Base-by-base conservation (phyloP, 2,888 invertebrate species). In the Cataglyphis livida region DNA sequence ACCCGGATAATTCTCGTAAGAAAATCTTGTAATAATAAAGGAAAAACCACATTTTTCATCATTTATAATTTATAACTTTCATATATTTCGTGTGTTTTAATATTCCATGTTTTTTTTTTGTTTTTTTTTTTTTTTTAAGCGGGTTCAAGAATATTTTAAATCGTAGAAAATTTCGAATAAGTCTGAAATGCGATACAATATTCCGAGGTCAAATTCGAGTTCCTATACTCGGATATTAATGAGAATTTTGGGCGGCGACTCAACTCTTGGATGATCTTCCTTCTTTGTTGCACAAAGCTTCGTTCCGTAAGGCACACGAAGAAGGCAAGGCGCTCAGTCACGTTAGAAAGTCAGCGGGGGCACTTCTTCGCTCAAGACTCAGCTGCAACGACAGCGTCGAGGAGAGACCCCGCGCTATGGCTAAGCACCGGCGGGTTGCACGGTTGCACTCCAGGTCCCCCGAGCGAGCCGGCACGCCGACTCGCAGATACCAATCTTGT, bases 401-500 rank as follows among this genome's bases (percentile, higher is more conserved):
- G 15, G 44, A 18, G 15, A 54, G 54, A 54, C 35, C 54, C 70
- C 59, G 57, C 18, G 44, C 44, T 79, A 48, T 61, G 71, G 73
- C 57, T 75, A 81, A 81, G 81, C 62, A 74, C 51, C 73, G 74
- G 51, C 59, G 61, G 61, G 57, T 70, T 68, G n/a, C n/a, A 78
- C 35, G 73, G 51, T 62, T 57, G 48, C 59, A 44, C 66, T 68
- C 61, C 61, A 25, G 57, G 59, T 57, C 38, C 71, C 44, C 15
- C 44, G 44, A 59, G 25, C 66, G 38, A 38, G 25, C 66, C 74
- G 66, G 81, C 74, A 88, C 88, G 86, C 85, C 74, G 21, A 25
- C 75, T 51, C 71, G 88, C 92, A 93, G 94, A 94, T 94, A 94
- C 93, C 93, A 94, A 94, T 94, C 94, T 94, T 93, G 92, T 92